A percentile compares a stretch with the other conserved stretches of the same genome.
Evolutionary conservation across 92 coral and sea anemone genomes (phyloP).

Genomic region (Pocillopora meandrina): DNA sequence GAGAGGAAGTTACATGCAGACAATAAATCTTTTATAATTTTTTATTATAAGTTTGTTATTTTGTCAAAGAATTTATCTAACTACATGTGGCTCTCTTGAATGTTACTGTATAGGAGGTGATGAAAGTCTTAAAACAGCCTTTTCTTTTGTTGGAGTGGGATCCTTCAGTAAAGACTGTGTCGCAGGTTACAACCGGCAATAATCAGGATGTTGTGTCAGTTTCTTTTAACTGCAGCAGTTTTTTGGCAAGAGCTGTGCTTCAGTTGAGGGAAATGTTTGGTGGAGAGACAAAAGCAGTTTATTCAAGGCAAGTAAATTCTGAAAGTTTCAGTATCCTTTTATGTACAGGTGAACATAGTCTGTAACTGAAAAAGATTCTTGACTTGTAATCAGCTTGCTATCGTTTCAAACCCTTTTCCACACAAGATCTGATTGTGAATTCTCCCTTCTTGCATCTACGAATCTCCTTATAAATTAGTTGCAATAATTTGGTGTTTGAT

Average conservation of each 20-base stretch:
- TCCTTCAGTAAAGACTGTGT: slow-evolving; percentile 57
- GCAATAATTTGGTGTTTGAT: too few species aligned
- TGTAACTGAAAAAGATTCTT: too few species aligned
- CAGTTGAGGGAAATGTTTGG: slow-evolving; percentile 38
- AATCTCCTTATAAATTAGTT: too few species aligned
- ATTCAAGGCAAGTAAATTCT: slow-evolving; percentile 53
- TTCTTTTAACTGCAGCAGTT: slow-evolving; percentile 32
- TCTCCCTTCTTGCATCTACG: too few species aligned
- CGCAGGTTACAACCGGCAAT: slow-evolving; percentile 62
- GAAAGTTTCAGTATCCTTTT: too few species aligned
- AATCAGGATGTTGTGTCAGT: slow-evolving; percentile 78
- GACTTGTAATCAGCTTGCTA: not conserved
- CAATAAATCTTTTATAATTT: too few species aligned
- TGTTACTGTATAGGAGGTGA: slow-evolving; percentile 59
- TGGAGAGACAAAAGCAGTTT: slow-evolving; percentile 46
- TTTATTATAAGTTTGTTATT: too few species aligned
- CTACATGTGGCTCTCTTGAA: not conserved
- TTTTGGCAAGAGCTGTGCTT: slow-evolving; percentile 21
- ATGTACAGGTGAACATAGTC: too few species aligned
- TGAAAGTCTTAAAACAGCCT: slow-evolving; percentile 66
- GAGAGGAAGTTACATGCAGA: too few species aligned
- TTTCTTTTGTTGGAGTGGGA: slow-evolving; percentile 73
- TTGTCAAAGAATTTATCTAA: not conserved
- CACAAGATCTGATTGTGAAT: too few species aligned
- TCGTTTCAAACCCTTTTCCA: too few species aligned